Evolutionary conservation across 2,888 invertebrate genomes (phyloP).

Genomic region (Drosophila stalkeri): DNA sequence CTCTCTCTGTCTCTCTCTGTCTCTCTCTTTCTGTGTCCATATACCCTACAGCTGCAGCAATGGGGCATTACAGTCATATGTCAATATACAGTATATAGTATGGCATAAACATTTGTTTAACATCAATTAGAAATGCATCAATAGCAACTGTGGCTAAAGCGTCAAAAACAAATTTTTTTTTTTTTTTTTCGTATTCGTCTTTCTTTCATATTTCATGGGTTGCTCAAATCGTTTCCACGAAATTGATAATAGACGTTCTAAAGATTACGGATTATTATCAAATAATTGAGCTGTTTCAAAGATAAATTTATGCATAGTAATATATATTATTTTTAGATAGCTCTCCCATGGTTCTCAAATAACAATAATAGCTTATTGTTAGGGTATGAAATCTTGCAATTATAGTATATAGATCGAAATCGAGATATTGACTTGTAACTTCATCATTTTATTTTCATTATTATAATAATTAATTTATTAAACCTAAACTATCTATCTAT

Average conservation of each 20-base stretch:
- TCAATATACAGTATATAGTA: neutral
- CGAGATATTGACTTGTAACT: neutral
- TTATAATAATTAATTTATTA: no score
- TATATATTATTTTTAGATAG: neutral
- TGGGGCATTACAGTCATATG: neutral
- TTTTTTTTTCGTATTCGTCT: neutral
- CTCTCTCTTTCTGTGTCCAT: neutral
- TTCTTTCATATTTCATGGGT: neutral
- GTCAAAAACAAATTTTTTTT: neutral
- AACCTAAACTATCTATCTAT: no score
- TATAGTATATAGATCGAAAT: neutral
- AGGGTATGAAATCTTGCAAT: neutral
- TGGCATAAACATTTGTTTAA: neutral
- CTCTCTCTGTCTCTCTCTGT: neutral
- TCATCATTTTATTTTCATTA: neutral
- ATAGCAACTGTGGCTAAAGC: neutral
- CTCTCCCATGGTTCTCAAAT: neutral
- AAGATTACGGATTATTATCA: neutral
- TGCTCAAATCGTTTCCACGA: neutral
- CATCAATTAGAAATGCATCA: neutral
- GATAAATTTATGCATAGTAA: neutral
- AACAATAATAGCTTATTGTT: neutral
- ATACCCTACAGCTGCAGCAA: constrained; percentile 4
- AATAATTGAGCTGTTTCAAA: neutral
- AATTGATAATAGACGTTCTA: neutral